phyloP scores from a whole-genome alignment of 2,113 vertebrate species.

The Malurus alboscapulatus region DNA sequence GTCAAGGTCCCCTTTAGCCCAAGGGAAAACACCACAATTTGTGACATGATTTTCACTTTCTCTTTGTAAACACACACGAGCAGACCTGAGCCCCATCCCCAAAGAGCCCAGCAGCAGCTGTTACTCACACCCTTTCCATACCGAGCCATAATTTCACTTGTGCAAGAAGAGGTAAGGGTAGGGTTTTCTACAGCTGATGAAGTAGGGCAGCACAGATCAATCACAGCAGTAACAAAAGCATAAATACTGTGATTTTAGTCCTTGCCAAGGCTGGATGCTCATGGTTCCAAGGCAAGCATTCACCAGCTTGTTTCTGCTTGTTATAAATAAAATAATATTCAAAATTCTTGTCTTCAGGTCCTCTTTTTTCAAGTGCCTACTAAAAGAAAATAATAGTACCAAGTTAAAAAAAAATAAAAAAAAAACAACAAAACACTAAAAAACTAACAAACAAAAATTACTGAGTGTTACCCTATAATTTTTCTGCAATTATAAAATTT shows the following conservation, averaged over 20 bases:
- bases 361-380: neutral
- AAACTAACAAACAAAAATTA: neutral
- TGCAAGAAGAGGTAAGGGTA: neutral
- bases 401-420: neutral
- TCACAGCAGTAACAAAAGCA: neutral
- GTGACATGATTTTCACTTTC: neutral
- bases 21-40: neutral
- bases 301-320: neutral
- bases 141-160: neutral
- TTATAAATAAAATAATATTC: neutral
- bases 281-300: fast-evolving
- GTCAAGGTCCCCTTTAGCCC: neutral
- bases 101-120: neutral
- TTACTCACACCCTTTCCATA: neutral
- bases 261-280: neutral
- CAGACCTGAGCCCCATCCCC: neutral
- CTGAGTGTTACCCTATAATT: neutral
- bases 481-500: neutral
- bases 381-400: neutral
- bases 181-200: neutral
- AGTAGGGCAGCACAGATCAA: neutral
- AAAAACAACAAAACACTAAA: no score
- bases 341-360: neutral
- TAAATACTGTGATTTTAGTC: neutral
- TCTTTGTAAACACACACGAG: neutral